Base-by-base conservation (phyloP, 2,113 vertebrate species). In the Synchiropus splendidus region DNA sequence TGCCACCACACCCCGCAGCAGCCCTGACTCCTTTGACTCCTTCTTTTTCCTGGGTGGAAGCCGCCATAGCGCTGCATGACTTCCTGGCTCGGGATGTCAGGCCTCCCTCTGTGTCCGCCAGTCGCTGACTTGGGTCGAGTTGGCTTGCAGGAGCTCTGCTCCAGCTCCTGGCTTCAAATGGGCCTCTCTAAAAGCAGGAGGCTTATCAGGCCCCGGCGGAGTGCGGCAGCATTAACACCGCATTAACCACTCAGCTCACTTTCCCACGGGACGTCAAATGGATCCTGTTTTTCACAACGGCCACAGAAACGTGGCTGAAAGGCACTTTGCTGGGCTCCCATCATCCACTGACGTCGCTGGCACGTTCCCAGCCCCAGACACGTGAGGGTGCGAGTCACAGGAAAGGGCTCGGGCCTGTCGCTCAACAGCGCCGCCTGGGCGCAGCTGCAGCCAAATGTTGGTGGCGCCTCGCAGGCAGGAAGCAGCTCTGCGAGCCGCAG, bases 371-470 rank as follows among this genome's bases (percentile, higher is more conserved):
- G 21, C 4, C 21, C 8, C 12, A 10, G 1, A 39, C 21, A 27
- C 21, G 21, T 27, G 4, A 8, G 21, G 21, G 21, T 21, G 42
- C 15, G 12, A 32, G 16, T 33, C 11, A 55, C 48, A 59, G 53
- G 58, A 68, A 67, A 50, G 45, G 52, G 49, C 55, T 31, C 27
- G 49, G 44, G 40, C 47, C 39, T 61, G 59, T 76, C 67, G 55
- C 62, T 74, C 51, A 65, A 65, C 44, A 42, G 73, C 67, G 65
- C 63, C 61, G 45, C 18, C 36, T 47, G 39, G 31, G 67, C 63
- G 77, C 75, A 72, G 77, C 77, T 76, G 77, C 55, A 56, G 77
- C 83, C 88, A 87, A 82, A 88, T 88, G 86, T 88, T 86, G 48
- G 55, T 62, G 75, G 75, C 75, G 71, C 65, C 57, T 42, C 51